These are phyloP conservation scores for Orchestia grillus DNA, from an alignment of 1,140 invertebrate species.

Conservation along the genomic window DNA sequence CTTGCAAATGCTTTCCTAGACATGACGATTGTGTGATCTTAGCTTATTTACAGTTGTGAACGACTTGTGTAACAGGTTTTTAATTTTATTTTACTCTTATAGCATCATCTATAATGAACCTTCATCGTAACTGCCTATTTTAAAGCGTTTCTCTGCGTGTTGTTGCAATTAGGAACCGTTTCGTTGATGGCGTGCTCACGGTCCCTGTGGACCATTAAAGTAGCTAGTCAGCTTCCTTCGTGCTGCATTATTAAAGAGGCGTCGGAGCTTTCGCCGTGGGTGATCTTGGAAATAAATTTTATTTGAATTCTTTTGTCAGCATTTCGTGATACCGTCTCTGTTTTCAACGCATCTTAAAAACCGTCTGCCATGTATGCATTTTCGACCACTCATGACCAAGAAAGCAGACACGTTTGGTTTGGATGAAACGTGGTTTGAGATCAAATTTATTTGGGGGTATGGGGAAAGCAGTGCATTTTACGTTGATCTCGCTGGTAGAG, in stretches of 20 bases:
- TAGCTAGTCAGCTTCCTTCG: constrained; percentile 3
- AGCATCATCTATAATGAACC: neutral
- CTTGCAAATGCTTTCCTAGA: neutral
- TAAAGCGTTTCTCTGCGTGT: neutral
- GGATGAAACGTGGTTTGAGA: too few relatives aligned
- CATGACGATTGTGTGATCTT: neutral
- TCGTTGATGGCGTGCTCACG: neutral
- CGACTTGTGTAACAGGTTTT: neutral
- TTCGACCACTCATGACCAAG: neutral
- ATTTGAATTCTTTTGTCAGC: neutral
- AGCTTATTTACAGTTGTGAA: neutral
- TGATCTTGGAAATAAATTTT: neutral
- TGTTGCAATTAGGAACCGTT: neutral
- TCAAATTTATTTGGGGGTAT: neutral
- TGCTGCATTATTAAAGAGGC: neutral
- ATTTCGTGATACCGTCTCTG: neutral
- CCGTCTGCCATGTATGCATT: neutral
- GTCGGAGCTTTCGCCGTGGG: neutral
- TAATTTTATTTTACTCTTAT: neutral
- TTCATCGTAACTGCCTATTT: neutral
- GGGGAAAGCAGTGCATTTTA: neutral
- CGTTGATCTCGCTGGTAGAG: neutral
- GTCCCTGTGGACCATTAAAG: neutral
- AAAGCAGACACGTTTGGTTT: too few relatives aligned
- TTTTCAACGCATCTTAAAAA: neutral